Percentiles rank a stretch among this genome's conserved stretches.
Evolutionary conservation across 2,797 vertebrate species (phyloP).

Genomic region (Smutsia temminckii): DNA sequence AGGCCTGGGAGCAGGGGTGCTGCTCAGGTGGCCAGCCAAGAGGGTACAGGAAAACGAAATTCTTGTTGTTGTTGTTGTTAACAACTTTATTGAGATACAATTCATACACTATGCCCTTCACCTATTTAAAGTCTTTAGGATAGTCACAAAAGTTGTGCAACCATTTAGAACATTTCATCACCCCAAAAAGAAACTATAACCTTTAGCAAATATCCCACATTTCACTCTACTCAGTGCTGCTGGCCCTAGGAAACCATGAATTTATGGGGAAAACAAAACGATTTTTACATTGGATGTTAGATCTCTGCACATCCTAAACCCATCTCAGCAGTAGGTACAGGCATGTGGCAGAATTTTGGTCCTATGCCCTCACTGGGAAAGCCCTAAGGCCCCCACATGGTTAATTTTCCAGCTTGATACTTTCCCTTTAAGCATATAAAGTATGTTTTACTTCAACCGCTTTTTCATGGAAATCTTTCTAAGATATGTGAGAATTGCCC

Average conservation of each 20-base stretch:
- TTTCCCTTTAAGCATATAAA: not conserved
- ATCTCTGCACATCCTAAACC: not conserved
- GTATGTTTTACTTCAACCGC: not conserved
- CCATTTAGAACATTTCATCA: not conserved
- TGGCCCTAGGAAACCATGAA: not conserved
- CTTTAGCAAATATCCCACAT: not conserved
- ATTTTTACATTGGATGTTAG: not conserved
- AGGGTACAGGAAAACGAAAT: not conserved
- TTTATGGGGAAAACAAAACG: not conserved
- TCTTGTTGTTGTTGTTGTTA: not conserved
- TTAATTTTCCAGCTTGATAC: not conserved
- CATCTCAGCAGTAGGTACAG: rapidly evolving
- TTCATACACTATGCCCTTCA: not conserved
- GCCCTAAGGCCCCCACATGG: rapidly evolving
- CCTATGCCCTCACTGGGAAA: rapidly evolving
- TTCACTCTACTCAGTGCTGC: not conserved
- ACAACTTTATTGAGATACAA: not conserved
- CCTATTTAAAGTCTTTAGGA: not conserved
- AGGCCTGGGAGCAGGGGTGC: not conserved
- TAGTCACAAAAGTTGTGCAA: not conserved
- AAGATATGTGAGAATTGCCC: not conserved
- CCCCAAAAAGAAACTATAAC: not conserved
- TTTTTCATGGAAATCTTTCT: not conserved
- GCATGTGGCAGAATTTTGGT: rapidly evolving
- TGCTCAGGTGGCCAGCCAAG: not conserved